Evolutionary conservation across 2,797 vertebrate species (phyloP).

Genomic region (Dallia pectoralis): DNA sequence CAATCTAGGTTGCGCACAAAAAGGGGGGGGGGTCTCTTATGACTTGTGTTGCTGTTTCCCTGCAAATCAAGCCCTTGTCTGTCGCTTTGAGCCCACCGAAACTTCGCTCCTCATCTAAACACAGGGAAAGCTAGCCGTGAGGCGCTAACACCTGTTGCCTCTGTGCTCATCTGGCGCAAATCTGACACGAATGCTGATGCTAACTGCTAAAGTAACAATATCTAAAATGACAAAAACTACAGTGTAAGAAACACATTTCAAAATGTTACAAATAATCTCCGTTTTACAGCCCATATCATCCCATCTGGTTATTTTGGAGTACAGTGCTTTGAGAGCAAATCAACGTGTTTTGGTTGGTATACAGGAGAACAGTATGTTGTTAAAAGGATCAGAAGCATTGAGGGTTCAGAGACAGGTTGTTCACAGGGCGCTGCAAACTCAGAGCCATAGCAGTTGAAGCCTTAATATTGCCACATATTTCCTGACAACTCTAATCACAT

Average conservation of each 20-base stretch:
- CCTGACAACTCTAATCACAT: not conserved
- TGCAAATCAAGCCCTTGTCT: not conserved
- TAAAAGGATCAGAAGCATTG: not conserved
- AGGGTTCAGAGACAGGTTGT: not conserved
- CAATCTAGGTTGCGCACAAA: not conserved
- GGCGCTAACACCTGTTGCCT: not conserved
- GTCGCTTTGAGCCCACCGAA: not conserved
- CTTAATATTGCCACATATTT: not conserved
- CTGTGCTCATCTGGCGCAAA: not conserved
- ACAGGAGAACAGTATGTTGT: conserved; percentile 33
- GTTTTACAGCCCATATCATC: conserved; percentile 61
- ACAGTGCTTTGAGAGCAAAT: conserved; percentile 49
- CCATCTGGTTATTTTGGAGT: conserved; percentile 53
- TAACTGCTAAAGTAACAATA: not conserved
- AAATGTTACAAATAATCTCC: conserved; percentile 50
- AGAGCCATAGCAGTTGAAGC: not conserved
- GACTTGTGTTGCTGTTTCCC: conserved; percentile 1
- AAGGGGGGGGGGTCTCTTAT: no score
- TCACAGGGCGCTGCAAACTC: not conserved
- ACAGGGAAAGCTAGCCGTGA: not conserved
- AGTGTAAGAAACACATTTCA: conserved; percentile 6
- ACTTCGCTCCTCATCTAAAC: not conserved
- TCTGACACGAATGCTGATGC: not conserved
- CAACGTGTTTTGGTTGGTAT: conserved; percentile 55
- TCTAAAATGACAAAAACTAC: not conserved